Evolutionary conservation across 2,888 invertebrate species (phyloP).

Genomic region (Adelognathus sp.): DNA sequence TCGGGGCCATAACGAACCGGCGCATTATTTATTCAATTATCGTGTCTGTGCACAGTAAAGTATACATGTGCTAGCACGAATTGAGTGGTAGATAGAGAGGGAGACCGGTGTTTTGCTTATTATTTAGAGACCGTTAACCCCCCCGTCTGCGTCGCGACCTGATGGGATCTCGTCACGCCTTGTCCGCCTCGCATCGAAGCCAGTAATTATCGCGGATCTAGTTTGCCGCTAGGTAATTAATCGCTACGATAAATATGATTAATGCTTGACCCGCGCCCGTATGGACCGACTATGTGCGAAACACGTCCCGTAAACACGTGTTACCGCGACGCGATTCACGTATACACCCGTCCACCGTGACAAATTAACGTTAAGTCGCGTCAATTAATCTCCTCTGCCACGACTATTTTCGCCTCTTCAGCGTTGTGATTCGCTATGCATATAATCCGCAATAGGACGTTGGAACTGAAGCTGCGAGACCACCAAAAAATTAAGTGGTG

Average conservation of each 20-base stretch:
- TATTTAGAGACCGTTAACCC: slow-evolving; percentile 55
- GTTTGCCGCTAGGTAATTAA: slow-evolving; percentile 65
- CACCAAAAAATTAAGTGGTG: too few species aligned
- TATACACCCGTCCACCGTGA: slow-evolving; percentile 38
- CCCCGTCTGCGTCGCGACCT: slow-evolving; percentile 37
- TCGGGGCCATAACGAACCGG: too few species aligned
- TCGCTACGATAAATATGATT: slow-evolving; percentile 68
- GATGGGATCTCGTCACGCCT: slow-evolving; percentile 48
- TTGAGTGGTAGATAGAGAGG: background rate
- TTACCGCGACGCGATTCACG: slow-evolving; percentile 39
- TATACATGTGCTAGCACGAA: slow-evolving; percentile 2
- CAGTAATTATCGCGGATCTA: slow-evolving; percentile 62
- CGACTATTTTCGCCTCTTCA: background rate
- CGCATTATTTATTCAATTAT: slow-evolving; percentile 49
- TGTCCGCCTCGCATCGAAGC: slow-evolving; percentile 57
- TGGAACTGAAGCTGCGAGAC: too few species aligned
- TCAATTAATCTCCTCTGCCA: slow-evolving; percentile 43
- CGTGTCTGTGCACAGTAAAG: slow-evolving; percentile 10
- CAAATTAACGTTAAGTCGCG: slow-evolving; percentile 45
- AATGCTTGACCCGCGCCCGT: slow-evolving; percentile 57
- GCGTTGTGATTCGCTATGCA: background rate
- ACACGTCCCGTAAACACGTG: slow-evolving; percentile 57
- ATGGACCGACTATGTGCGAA: background rate
- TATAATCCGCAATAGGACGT: background rate
- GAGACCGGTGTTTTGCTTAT: slow-evolving; percentile 38